These are phyloP conservation scores for Hipposideros larvatus DNA, from an alignment of 2,797 vertebrate genomes.

Conservation along the genomic window DNA sequence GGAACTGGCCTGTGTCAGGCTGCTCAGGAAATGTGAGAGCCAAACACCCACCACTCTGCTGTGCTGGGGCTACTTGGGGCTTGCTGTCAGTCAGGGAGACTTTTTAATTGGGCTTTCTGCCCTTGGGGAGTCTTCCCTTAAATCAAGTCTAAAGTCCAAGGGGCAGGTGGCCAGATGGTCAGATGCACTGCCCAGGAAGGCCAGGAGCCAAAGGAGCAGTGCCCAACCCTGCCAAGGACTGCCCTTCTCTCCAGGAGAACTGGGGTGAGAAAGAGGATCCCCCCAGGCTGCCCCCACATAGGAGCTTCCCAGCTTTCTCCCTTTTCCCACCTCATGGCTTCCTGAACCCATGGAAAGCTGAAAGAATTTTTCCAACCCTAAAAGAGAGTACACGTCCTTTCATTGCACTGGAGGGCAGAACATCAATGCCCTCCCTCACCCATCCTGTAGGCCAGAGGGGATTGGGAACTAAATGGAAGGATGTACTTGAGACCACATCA, in stretches of 20 bases:
- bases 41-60: neutral
- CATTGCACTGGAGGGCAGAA: neutral
- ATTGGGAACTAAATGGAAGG: neutral
- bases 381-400: neutral
- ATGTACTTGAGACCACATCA: neutral
- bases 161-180: constrained; percentile 29
- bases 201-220: neutral
- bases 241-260: neutral
- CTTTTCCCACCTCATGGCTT: neutral
- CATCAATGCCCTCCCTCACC: neutral
- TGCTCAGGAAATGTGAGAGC: neutral
- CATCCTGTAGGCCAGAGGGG: neutral
- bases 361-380: neutral
- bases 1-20: neutral
- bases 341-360: neutral
- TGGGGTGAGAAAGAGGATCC: accelerated
- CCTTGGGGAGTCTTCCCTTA: constrained; percentile 27
- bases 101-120: constrained; percentile 42
- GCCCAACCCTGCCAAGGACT: neutral
- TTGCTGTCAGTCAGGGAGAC: constrained; percentile 20
- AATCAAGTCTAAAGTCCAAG: constrained; percentile 24
- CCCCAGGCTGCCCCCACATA: accelerated
- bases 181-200: neutral
- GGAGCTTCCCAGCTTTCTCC: neutral
- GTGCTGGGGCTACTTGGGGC: neutral